Conservation (phyloP, 2,888 invertebrate genomes). For the Netelia melanura region DNA sequence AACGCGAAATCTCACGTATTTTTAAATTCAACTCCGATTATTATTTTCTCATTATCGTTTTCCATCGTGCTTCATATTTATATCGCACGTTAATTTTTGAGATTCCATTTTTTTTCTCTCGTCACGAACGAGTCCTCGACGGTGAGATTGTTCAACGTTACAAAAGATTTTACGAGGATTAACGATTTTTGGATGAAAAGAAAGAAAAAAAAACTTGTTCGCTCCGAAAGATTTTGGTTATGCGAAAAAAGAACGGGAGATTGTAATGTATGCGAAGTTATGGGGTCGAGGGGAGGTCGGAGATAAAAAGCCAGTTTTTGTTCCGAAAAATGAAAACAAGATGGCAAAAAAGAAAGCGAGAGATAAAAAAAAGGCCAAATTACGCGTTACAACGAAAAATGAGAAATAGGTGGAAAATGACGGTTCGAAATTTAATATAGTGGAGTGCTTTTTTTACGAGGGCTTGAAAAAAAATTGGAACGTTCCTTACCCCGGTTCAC, state of each 20-base stretch:
- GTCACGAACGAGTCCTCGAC: no score
- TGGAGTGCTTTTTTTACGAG: slow-evolving; percentile 49
- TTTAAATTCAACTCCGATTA: no score
- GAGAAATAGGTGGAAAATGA: slow-evolving; percentile 16
- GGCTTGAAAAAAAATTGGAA: slow-evolving; percentile 19
- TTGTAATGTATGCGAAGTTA: background rate
- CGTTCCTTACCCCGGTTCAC: slow-evolving; percentile 17
- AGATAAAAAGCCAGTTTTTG: background rate
- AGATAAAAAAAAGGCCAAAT: slow-evolving; percentile 17
- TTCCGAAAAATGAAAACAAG: background rate
- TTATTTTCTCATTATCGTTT: no score
- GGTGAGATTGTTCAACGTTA: no score
- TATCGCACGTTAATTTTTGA: no score
- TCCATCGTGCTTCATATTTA: no score
- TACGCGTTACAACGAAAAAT: background rate
- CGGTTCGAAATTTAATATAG: slow-evolving; percentile 45
- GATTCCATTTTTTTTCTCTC: no score
- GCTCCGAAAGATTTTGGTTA: background rate
- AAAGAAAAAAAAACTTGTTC: no score
- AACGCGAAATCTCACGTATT: no score
- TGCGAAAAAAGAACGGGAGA: background rate
- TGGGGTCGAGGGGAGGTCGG: background rate
- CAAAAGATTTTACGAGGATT: no score
- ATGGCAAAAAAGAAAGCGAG: background rate
- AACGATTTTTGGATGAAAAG: no score